phyloP scores from a whole-genome alignment of 2,113 vertebrate species.

The Ceratotherium simum region DNA sequence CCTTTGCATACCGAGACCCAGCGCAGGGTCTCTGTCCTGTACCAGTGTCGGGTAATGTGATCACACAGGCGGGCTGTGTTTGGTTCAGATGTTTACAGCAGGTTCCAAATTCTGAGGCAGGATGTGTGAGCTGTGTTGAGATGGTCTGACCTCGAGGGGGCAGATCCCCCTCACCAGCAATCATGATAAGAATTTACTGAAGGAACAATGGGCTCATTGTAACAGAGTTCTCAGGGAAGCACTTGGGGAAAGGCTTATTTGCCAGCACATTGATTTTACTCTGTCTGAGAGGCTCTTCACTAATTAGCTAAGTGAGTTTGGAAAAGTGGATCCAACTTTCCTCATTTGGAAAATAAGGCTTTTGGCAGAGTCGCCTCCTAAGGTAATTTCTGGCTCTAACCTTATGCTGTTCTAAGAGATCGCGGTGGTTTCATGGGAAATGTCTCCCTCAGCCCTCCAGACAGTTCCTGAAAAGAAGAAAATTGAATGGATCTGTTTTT shows the following conservation, averaged over 20 bases:
- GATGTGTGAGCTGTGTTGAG: background rate
- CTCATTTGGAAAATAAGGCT: conserved; percentile 21
- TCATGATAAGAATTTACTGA: background rate
- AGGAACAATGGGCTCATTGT: background rate
- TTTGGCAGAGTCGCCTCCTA: background rate
- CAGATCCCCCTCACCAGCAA: background rate
- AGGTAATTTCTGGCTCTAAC: background rate
- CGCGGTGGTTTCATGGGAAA: background rate
- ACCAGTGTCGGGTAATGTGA: no score
- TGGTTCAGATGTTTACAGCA: background rate
- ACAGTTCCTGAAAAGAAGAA: background rate
- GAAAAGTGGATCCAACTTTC: conserved; percentile 1
- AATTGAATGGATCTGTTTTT: background rate
- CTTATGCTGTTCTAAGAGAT: background rate
- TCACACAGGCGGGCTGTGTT: background rate
- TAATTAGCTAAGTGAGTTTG: conserved; percentile 47
- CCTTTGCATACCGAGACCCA: background rate
- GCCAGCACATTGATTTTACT: background rate
- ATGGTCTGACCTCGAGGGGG: background rate
- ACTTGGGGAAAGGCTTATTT: background rate
- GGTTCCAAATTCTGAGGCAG: background rate
- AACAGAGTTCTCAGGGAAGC: background rate
- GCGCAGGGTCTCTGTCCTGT: background rate
- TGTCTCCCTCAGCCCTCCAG: background rate
- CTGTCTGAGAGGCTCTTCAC: background rate